phyloP scores from a whole-genome alignment of 2,113 vertebrate genomes.

The Pseudonaja textilis region DNA sequence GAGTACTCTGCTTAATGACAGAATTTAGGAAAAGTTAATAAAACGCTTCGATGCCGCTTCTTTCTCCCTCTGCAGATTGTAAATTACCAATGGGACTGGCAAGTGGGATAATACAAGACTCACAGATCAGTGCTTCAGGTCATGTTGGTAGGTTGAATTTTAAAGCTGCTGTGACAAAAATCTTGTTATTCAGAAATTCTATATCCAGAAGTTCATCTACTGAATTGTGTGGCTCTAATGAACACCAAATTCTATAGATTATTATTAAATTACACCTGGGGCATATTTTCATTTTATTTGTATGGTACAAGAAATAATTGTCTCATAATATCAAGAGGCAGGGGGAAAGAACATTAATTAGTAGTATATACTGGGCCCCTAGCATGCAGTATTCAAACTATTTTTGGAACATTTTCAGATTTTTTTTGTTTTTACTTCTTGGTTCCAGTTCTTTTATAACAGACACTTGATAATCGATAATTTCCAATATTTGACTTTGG shows the following conservation, averaged over 20 bases:
- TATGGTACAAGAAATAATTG: background rate
- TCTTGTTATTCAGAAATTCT: background rate
- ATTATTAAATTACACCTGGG: background rate
- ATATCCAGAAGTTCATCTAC: background rate
- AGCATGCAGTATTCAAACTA: background rate
- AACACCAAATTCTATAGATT: background rate
- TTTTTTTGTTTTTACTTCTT: background rate
- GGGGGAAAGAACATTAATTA: background rate
- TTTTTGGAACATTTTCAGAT: slow-evolving; percentile 1
- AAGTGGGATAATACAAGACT: slow-evolving; percentile 77
- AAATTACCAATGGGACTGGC: slow-evolving; percentile 82
- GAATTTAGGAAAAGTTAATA: background rate
- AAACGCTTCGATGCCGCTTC: background rate
- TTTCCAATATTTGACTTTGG: background rate
- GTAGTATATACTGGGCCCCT: background rate
- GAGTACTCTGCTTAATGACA: background rate
- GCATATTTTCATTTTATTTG: background rate
- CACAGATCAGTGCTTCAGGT: slow-evolving; percentile 79
- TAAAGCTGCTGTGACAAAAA: background rate
- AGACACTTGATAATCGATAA: background rate
- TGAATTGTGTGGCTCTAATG: background rate
- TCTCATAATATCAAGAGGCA: background rate
- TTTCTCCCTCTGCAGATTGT: slow-evolving; percentile 73
- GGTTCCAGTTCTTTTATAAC: background rate
- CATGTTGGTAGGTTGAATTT: slow-evolving; percentile 70